These are phyloP conservation scores for Heterotilapia buettikoferi DNA, from an alignment of 2,113 vertebrate genomes.

Conservation along the genomic window DNA sequence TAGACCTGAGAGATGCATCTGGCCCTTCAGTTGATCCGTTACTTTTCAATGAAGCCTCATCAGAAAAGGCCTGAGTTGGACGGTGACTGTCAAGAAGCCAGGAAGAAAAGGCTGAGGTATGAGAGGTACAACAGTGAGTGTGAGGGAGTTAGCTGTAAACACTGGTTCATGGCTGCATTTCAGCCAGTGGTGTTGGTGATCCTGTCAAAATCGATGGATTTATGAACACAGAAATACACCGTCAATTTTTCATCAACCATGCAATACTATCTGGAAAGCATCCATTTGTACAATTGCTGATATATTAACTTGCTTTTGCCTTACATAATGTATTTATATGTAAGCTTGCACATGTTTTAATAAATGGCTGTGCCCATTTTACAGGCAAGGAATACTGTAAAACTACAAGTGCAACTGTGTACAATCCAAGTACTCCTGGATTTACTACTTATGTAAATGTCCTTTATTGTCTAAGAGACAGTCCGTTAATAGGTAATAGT, in stretches of 20 bases:
- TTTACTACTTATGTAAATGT: not conserved
- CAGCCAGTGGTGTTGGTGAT: not conserved
- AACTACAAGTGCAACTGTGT: not conserved
- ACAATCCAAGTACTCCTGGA: not conserved
- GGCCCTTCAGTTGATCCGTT: not conserved
- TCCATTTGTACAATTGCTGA: not conserved
- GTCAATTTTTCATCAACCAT: not conserved
- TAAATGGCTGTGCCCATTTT: not conserved
- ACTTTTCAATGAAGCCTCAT: not conserved
- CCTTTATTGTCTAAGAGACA: not conserved
- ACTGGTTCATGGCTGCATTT: not conserved
- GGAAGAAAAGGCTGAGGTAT: not conserved
- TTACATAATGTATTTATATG: not conserved
- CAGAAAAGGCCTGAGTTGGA: not conserved
- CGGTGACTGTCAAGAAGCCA: not conserved
- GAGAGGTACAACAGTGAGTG: not conserved
- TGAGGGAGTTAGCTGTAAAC: not conserved
- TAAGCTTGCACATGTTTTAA: not conserved
- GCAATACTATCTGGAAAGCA: not conserved
- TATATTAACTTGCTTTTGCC: not conserved
- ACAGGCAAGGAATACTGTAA: not conserved
- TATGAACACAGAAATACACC: not conserved
- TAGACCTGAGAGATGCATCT: not conserved
- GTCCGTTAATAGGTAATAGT: not conserved
- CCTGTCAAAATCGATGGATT: not conserved